Percentiles rank a stretch among this genome's conserved stretches.
These are phyloP conservation scores for Holacanthus passer DNA, from an alignment of 2,113 vertebrate genomes.

Conservation along the genomic window DNA sequence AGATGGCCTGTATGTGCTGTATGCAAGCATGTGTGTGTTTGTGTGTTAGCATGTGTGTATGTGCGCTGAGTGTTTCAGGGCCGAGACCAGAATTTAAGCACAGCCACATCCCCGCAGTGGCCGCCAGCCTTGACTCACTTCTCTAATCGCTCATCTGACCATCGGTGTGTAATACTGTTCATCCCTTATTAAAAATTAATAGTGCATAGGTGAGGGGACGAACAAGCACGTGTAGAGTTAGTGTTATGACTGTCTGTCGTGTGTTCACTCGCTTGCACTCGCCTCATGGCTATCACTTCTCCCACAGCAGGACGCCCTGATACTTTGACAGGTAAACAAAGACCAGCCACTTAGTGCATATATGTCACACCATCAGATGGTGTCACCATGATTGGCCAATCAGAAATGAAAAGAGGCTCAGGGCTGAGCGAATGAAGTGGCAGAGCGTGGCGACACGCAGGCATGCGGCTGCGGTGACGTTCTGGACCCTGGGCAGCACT, in stretches of 20 bases:
- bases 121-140: conserved; percentile 40
- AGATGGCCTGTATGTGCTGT: conserved; percentile 40
- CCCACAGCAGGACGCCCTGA: conserved; percentile 66
- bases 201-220: conserved; percentile 85
- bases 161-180: conserved; percentile 77
- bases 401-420: conserved; percentile 67
- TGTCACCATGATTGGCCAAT: conserved; percentile 76
- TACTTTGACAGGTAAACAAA: conserved; percentile 79
- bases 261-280: conserved; percentile 67
- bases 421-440: conserved; percentile 61
- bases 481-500: conserved; percentile 42
- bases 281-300: conserved; percentile 70
- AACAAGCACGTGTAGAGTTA: conserved; percentile 77
- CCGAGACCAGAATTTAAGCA: conserved; percentile 38
- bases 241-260: conserved; percentile 76
- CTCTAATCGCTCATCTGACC: conserved; percentile 62
- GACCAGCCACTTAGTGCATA: conserved; percentile 82
- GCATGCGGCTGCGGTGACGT: conserved; percentile 48
- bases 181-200: conserved; percentile 79
- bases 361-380: conserved; percentile 76
- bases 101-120: conserved; percentile 57
- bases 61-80: conserved; percentile 45
- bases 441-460: conserved; percentile 39
- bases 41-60: conserved; percentile 26
- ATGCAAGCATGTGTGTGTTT: conserved; percentile 33